Evolutionary conservation across 2,113 vertebrate genomes (phyloP), one percentile per base, ranked within the genome.

Genomic region (Sminthopsis crassicaudata): DNA sequence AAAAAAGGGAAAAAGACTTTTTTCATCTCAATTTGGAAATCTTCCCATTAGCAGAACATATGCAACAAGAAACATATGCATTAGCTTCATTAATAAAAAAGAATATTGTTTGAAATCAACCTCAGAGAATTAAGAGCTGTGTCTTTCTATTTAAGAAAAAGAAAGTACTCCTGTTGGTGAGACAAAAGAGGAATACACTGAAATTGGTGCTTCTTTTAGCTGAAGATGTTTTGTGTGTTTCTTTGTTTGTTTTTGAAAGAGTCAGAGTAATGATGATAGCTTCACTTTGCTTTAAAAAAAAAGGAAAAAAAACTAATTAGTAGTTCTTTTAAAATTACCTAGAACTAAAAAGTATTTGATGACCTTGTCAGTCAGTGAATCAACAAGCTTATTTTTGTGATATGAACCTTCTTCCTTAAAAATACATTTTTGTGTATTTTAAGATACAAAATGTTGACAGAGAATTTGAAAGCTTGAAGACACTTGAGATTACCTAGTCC

Each of bases 161-260:
- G 91, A 97, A 96, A 97, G 95, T 93, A 95, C 92, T 97, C 96
- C 90, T 98, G 95, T 97, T 95, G 97, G 96, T 94, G 93, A 98
- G 98, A 98, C 97, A 98, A 97, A 98, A 97, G 97, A 98, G 89
- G 97, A 98, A 98, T 97, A 96, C 95, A 96, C 95, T 98, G 98
- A 97, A 98, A 98, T 98, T 97, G 98, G 96, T 97, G 96, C 90
- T 89, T 96, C 95, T 90, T 67, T 93, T 97, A 94, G 94, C 95
- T 93, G 30, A 57, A 10, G 1, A 9, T 51, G 50, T 51, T 51
- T 57, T 67, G 14, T 67, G 36, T 53, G 19, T 53, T 91, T 91
- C 57, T 97, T 96, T 91, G 94, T 97, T 96, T 91, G 95, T 94
- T 42, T 42, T 94, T 95, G 92, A 97, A 94, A 92, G 95, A 97